Percentiles rank a stretch among this genome's conserved stretches.
phyloP scores from a whole-genome alignment of 2,113 vertebrate genomes.

The Ia io region DNA sequence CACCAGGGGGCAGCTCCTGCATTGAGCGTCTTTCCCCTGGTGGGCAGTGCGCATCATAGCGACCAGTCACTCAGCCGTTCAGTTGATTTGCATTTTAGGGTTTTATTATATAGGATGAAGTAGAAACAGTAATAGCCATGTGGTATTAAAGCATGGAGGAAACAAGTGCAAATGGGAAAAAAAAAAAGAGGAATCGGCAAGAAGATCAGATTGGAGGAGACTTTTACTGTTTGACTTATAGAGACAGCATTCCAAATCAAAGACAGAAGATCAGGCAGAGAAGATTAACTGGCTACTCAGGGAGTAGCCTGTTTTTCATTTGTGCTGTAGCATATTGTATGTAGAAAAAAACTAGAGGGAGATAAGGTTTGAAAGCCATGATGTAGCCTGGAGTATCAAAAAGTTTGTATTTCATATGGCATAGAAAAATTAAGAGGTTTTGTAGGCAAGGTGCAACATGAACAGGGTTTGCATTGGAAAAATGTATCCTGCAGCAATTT shows the following conservation, averaged over 20 bases:
- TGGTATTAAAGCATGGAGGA: not conserved
- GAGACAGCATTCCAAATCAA: conserved; percentile 36
- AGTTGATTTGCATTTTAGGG: no score
- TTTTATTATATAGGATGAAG: not conserved
- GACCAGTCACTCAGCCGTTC: no score
- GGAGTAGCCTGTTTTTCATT: conserved; percentile 49
- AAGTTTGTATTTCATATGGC: conserved; percentile 34
- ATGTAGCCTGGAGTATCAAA: conserved; percentile 22
- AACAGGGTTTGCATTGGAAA: conserved; percentile 13
- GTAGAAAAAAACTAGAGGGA: not conserved
- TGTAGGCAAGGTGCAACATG: not conserved
- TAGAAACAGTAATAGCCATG: not conserved
- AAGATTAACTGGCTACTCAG: conserved; percentile 44
- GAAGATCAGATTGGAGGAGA: not conserved
- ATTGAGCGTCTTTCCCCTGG: no score
- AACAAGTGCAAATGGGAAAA: not conserved
- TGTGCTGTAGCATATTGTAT: conserved; percentile 29
- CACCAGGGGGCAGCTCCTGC: no score
- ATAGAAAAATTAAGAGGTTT: not conserved
- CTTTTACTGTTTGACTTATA: not conserved
- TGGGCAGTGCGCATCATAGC: no score
- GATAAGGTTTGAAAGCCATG: conserved; percentile 47
- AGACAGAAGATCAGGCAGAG: not conserved
- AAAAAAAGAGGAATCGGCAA: not conserved
- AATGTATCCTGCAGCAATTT: not conserved